Evolutionary conservation across 2,797 vertebrate genomes (phyloP).

Genomic region (Manis javanica): DNA sequence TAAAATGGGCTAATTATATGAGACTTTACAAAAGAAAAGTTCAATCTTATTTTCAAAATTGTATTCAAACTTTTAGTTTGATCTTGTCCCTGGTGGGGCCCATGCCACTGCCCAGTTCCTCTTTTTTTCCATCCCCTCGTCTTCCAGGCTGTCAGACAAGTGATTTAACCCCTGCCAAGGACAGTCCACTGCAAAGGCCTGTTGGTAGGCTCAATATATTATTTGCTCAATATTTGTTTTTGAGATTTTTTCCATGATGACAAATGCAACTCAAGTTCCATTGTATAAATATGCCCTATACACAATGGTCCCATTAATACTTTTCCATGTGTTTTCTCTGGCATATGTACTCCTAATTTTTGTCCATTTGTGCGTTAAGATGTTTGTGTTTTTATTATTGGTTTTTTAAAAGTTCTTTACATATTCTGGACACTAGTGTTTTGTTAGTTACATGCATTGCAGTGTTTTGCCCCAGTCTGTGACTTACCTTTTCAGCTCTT

Average conservation of each 20-base stretch:
- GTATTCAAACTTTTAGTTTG: background rate
- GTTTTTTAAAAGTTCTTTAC: background rate
- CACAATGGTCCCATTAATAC: background rate
- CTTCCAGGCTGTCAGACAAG: background rate
- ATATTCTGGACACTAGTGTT: background rate
- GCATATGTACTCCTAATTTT: background rate
- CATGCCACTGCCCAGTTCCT: no score
- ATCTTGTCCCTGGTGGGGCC: background rate
- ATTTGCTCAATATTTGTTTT: background rate
- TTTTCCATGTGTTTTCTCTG: background rate
- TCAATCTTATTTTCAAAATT: background rate
- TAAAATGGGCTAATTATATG: background rate
- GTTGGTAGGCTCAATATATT: background rate
- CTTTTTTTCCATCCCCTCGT: accelerated
- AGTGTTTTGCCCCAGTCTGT: background rate
- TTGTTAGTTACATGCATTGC: background rate
- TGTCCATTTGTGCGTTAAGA: background rate
- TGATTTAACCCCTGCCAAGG: background rate
- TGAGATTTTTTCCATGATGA: background rate
- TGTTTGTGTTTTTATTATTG: background rate
- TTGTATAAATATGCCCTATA: background rate
- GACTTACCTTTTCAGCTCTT: background rate
- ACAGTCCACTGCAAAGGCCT: background rate
- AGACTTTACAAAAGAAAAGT: background rate
- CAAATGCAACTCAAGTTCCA: background rate